Evolutionary conservation across 2,113 vertebrate species (phyloP).

Genomic region (Phylloscopus trochiloides): DNA sequence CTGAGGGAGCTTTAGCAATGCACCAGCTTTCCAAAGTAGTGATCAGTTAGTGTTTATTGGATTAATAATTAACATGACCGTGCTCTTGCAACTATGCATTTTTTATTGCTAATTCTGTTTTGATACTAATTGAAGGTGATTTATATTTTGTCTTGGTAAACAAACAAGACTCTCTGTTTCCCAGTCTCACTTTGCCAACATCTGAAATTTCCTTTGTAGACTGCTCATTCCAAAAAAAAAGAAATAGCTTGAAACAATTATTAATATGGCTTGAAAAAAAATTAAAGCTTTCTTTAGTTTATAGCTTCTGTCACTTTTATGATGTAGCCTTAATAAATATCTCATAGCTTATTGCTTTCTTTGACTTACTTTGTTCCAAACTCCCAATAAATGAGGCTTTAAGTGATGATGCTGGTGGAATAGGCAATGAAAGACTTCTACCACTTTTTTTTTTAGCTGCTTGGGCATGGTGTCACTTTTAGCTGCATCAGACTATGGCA

Average conservation of each 20-base stretch:
- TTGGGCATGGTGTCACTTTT: not conserved
- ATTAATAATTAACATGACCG: not conserved
- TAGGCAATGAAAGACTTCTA: not conserved
- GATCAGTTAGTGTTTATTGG: not conserved
- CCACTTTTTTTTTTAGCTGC: not conserved
- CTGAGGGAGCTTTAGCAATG: not conserved
- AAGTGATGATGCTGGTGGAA: not conserved
- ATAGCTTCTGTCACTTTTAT: not conserved
- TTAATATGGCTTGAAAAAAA: not conserved
- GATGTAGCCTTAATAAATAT: not conserved
- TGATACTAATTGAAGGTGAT: not conserved
- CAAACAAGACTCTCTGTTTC: not conserved
- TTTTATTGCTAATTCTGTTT: not conserved
- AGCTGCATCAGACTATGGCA: not conserved
- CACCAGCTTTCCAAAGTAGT: not conserved
- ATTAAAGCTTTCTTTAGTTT: not conserved
- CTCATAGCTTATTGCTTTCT: not conserved
- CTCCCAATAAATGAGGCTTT: not conserved
- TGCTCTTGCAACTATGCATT: not conserved
- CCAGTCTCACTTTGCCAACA: not conserved
- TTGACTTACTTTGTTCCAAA: not conserved
- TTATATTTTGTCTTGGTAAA: not conserved
- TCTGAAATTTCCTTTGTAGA: not conserved
- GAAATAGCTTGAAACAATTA: not conserved
- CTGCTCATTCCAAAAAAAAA: not conserved